phyloP scores from a whole-genome alignment of 2,113 vertebrate genomes.

The Bufo gargarizans region DNA sequence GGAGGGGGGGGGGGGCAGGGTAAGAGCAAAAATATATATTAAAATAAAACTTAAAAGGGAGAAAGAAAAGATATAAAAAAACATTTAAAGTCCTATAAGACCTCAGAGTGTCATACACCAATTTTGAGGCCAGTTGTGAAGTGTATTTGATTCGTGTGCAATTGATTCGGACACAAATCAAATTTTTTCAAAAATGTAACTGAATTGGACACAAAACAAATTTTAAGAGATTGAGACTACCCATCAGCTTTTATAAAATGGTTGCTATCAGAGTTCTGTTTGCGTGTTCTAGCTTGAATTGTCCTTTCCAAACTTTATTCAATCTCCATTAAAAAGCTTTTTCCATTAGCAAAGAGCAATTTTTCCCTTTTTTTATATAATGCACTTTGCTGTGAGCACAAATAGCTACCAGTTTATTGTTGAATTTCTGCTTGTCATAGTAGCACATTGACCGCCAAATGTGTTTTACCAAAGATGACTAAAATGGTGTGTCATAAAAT shows the following conservation, averaged over 20 bases:
- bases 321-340: conserved; percentile 47
- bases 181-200: no score
- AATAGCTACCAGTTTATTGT: conserved; percentile 51
- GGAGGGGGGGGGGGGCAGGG: no score
- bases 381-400: conserved; percentile 42
- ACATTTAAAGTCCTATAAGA: no score
- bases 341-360: conserved; percentile 41
- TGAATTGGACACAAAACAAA: no score
- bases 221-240: neutral
- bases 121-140: no score
- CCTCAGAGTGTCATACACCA: no score
- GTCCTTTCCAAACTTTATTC: conserved; percentile 23
- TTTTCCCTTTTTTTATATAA: conserved; percentile 28
- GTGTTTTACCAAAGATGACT: conserved; percentile 54
- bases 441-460: conserved; percentile 53
- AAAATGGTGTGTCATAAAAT: conserved; percentile 57
- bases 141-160: no score
- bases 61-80: no score
- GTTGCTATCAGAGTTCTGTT: neutral
- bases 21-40: no score
- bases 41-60: no score
- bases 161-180: no score
- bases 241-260: neutral
- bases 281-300: conserved; percentile 1
- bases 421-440: conserved; percentile 48